phyloP scores from a whole-genome alignment of 2,888 invertebrate species.

The Thera obeliscata region DNA sequence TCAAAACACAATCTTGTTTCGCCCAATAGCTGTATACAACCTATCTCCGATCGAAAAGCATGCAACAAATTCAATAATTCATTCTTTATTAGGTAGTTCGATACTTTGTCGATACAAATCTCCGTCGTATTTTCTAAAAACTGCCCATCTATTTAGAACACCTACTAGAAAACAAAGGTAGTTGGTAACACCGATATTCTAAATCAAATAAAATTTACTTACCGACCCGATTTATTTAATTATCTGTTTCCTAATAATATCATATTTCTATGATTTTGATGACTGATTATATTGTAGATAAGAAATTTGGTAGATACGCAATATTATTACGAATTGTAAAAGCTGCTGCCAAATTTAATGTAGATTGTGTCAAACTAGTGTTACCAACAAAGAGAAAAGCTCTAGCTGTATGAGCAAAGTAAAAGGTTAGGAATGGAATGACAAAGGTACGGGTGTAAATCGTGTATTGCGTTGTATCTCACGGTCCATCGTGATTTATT shows the following conservation, averaged over 20 bases:
- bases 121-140: conserved; percentile 51
- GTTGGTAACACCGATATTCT: conserved; percentile 14
- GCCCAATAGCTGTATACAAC: conserved; percentile 9
- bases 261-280: too few species aligned
- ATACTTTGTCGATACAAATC: conserved; percentile 28
- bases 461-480: conserved; percentile 55
- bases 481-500: conserved; percentile 54
- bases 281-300: too few species aligned
- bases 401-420: not conserved
- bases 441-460: conserved; percentile 36
- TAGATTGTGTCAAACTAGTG: too few species aligned
- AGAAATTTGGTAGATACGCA: too few species aligned
- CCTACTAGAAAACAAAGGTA: conserved; percentile 51
- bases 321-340: too few species aligned
- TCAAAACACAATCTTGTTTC: not conserved
- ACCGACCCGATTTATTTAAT: too few species aligned
- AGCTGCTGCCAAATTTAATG: too few species aligned
- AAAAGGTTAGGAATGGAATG: not conserved
- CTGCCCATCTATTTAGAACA: conserved; percentile 9
- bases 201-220: not conserved
- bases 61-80: conserved; percentile 26
- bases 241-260: too few species aligned
- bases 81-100: conserved; percentile 25
- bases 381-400: too few species aligned
- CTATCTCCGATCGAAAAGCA: conserved; percentile 8